A percentile compares a stretch with the other conserved stretches of the same genome.
phyloP scores from a whole-genome alignment of 2,113 vertebrate species.

The Aegithalos caudatus region DNA sequence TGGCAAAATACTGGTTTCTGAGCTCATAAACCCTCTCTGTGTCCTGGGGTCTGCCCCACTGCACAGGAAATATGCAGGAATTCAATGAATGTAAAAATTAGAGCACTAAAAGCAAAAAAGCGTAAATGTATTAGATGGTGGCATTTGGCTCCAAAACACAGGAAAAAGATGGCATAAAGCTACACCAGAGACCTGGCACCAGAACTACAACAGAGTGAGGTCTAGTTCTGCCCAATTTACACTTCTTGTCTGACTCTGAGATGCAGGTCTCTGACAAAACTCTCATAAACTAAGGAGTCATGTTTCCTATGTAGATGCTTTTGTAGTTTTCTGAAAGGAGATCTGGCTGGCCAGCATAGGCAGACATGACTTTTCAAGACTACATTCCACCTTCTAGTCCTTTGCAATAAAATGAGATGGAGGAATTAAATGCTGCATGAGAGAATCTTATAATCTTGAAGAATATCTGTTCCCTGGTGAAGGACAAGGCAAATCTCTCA shows the following conservation, averaged over 20 bases:
- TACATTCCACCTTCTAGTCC: not conserved
- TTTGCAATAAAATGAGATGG: not conserved
- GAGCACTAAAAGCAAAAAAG: not conserved
- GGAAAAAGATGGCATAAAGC: not conserved
- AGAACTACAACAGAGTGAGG: not conserved
- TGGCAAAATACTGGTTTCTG: not conserved
- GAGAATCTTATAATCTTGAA: not conserved
- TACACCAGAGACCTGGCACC: not conserved
- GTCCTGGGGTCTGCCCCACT: not conserved
- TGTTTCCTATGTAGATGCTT: not conserved
- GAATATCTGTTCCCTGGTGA: not conserved
- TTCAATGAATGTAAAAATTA: not conserved
- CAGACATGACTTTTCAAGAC: not conserved
- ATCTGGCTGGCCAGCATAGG: not conserved
- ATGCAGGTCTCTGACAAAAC: not conserved
- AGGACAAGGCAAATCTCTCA: not conserved
- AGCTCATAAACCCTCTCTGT: not conserved
- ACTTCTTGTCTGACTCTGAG: not conserved
- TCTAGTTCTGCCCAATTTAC: not conserved
- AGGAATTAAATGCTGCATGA: not conserved
- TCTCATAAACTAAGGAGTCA: not conserved
- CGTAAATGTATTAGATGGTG: not conserved
- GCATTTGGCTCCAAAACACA: not conserved
- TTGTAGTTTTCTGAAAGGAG: not conserved
- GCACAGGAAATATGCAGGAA: not conserved